Evolutionary conservation across 2,113 vertebrate genomes (phyloP), one percentile per base, ranked within the genome.

Genomic region (Centropus bengalensis): DNA sequence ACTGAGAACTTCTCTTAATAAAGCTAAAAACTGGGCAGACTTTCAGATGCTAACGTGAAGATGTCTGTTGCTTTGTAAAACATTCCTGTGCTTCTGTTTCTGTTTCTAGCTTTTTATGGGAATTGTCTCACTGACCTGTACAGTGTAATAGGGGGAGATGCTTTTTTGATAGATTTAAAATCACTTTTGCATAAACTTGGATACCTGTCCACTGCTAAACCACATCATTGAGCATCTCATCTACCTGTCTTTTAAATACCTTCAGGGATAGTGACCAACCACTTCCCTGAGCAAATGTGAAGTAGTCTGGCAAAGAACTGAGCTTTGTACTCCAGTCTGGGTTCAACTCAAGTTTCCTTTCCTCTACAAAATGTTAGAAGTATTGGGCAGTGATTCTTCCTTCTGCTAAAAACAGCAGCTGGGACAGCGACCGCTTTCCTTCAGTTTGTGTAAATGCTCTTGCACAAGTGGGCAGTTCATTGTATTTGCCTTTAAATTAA

Each of bases 371-470:
- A 28, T 3, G 12, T 27, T 12, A 2, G 30, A 52, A 4, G 2
- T 27, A 23, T 44, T 0, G 0, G 28, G 30, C 66, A 22, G 4
- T 0, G 2, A 1, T 22, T n/a, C 12, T 10, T 40, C 7, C 32
- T 28, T 32, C 38, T 16, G 22, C 36, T n/a, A 11, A 3, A 27
- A 45, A 6, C 1, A 13, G 33, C 13, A 14, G 24, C 45, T 5
- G 12, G 26, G 22, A 19, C 1, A 1, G 3, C 28, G 24, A 22
- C n/a, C 11, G 6, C 22, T 8, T 12, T 14, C 33, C 2, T 10
- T n/a, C 17, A 1, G 4, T 15, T 44, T 14, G 45, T 8, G 2
- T 18, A 2, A 3, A 45, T 0, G 5, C 22, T 27, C n/a, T 10
- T 10, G 27, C 14, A 8, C 27, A 13, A 6, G 44, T 1, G 42